Evolutionary conservation across 2,113 vertebrate genomes (phyloP).

Genomic region (Cyprinus carpio): DNA sequence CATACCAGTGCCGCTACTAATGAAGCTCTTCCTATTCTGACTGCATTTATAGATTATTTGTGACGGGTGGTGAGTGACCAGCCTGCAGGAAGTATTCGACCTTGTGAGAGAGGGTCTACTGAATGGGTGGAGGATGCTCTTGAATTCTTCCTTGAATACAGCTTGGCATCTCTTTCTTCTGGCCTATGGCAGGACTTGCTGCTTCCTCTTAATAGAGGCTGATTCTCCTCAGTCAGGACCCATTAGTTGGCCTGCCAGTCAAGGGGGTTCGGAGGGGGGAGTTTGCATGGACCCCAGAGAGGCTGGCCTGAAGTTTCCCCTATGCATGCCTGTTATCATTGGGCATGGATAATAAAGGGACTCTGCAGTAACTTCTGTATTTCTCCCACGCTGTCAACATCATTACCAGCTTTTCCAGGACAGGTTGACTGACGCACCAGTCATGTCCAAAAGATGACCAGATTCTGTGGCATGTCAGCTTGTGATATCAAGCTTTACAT

Average conservation of each 20-base stretch:
- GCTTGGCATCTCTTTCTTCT: slow-evolving; percentile 55
- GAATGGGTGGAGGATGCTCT: slow-evolving; percentile 21
- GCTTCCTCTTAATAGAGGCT: slow-evolving; percentile 66
- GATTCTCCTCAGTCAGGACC: slow-evolving; percentile 68
- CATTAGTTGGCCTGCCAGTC: slow-evolving; percentile 71
- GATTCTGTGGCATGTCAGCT: not conserved
- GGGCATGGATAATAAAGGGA: slow-evolving; percentile 14
- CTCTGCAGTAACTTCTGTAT: slow-evolving; percentile 34
- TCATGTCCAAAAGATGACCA: slow-evolving; percentile 2
- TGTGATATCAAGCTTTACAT: not conserved
- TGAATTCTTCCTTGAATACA: slow-evolving; percentile 31
- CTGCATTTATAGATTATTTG: not conserved
- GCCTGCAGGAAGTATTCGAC: not conserved
- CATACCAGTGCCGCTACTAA: not conserved
- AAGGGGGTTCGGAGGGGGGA: slow-evolving; percentile 54
- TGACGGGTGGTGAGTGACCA: slow-evolving; percentile 6
- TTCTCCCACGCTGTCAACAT: slow-evolving; percentile 16
- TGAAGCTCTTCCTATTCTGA: not conserved
- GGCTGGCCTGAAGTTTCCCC: slow-evolving; percentile 48
- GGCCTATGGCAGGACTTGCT: slow-evolving; percentile 60
- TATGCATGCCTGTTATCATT: slow-evolving; percentile 47
- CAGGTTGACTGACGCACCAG: slow-evolving; percentile 13
- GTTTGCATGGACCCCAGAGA: slow-evolving; percentile 52
- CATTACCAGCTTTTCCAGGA: slow-evolving; percentile 3
- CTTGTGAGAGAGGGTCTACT: not conserved